Evolutionary conservation across 2,888 invertebrate species (phyloP).

Genomic region (Drosophila emarginata): DNA sequence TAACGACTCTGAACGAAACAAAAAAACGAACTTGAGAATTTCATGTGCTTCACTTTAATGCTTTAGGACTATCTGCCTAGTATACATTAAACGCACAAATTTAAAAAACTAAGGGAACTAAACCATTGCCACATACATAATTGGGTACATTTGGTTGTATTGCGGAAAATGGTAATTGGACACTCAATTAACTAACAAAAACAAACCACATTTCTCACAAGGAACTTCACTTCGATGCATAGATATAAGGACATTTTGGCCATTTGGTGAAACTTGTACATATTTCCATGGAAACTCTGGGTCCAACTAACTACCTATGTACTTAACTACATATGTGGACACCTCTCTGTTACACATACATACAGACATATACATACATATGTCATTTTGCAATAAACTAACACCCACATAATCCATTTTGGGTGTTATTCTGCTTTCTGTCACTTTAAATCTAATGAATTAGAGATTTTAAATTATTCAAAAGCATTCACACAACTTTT

Average conservation of each 20-base stretch:
- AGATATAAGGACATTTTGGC: neutral
- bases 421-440: neutral
- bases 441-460: neutral
- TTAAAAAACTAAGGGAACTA: too few species aligned
- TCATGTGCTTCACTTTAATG: too few species aligned
- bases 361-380: too few species aligned
- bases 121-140: too few species aligned
- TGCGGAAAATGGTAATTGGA: neutral
- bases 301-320: neutral
- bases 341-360: too few species aligned
- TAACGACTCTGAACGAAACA: too few species aligned
- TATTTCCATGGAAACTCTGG: neutral
- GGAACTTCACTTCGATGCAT: neutral
- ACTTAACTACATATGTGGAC: neutral
- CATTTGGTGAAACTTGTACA: neutral
- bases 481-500: constrained; percentile 5
- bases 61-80: too few species aligned
- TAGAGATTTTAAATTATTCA: neutral
- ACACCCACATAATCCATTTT: neutral
- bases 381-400: too few species aligned
- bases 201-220: neutral
- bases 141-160: neutral
- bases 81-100: too few species aligned
- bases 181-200: neutral
- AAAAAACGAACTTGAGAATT: too few species aligned